phyloP scores from a whole-genome alignment of 2,888 invertebrate species.

The Cremastobaeus sp. region DNA sequence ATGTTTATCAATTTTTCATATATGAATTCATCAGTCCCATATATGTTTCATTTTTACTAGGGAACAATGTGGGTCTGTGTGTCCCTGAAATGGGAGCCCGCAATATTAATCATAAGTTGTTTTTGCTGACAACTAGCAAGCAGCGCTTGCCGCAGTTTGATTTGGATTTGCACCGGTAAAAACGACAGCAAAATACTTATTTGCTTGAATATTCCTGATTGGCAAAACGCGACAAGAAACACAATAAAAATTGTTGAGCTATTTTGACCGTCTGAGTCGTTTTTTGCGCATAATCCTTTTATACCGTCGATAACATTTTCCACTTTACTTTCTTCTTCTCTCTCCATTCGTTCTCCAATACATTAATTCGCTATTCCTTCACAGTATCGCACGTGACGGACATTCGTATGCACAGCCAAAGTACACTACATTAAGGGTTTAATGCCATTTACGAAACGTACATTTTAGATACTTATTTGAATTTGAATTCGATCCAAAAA shows the following conservation, averaged over 20 bases:
- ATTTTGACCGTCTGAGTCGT: slow-evolving; percentile 27
- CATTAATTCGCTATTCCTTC: slow-evolving; percentile 48
- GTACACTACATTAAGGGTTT: slow-evolving; percentile 48
- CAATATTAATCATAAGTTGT: too few species aligned
- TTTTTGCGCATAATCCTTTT: slow-evolving; percentile 17
- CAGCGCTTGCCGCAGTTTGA: slow-evolving; percentile 43
- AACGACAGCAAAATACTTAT: slow-evolving; percentile 21
- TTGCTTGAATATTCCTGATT: slow-evolving; percentile 35
- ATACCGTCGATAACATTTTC: slow-evolving; percentile 34
- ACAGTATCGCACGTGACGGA: slow-evolving; percentile 47
- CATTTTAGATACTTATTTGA: slow-evolving; percentile 44
- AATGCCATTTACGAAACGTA: slow-evolving; percentile 45
- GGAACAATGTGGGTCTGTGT: too few species aligned
- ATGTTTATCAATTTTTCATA: too few species aligned
- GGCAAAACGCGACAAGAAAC: slow-evolving; percentile 38
- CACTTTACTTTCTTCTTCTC: slow-evolving; percentile 8
- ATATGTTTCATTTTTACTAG: too few species aligned
- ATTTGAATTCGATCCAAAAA: slow-evolving; percentile 30
- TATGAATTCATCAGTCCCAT: too few species aligned
- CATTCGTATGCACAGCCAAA: slow-evolving; percentile 42
- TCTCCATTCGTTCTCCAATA: slow-evolving; percentile 15
- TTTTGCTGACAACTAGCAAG: too few species aligned
- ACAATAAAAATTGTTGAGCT: slow-evolving; percentile 32
- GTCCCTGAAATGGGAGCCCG: too few species aligned
- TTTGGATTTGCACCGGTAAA: slow-evolving; percentile 26